Conservation (phyloP, 1,140 invertebrate species). For the Elymnias hypermnestra region DNA sequence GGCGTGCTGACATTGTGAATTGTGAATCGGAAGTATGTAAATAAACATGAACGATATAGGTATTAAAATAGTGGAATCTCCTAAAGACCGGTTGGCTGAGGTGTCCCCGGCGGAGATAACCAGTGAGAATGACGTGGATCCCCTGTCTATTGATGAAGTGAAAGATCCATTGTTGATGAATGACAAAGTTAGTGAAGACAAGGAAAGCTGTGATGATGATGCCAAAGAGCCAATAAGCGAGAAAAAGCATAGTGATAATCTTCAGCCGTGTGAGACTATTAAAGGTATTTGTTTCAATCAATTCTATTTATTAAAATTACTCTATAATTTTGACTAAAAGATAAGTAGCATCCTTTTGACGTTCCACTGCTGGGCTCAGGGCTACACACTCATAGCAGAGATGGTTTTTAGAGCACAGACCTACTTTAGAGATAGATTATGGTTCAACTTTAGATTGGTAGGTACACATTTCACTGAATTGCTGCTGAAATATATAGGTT, state of each 20-base stretch:
- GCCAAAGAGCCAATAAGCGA: slow-evolving; percentile 55
- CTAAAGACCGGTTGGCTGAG: slow-evolving; percentile 43
- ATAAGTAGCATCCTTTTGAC: too few species aligned
- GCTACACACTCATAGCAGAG: too few species aligned
- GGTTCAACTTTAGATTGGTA: too few species aligned
- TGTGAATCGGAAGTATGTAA: slow-evolving; percentile 69
- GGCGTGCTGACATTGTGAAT: slow-evolving; percentile 59
- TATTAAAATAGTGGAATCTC: slow-evolving; percentile 67
- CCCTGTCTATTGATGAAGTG: slow-evolving; percentile 51
- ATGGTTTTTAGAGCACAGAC: too few species aligned
- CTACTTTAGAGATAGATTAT: too few species aligned
- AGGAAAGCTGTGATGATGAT: slow-evolving; percentile 56
- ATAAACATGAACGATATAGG: slow-evolving; percentile 75
- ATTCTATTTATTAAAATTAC: too few species aligned
- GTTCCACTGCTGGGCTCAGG: too few species aligned
- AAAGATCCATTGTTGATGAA: slow-evolving; percentile 33
- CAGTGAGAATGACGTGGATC: slow-evolving; percentile 60
- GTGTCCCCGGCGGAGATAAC: slow-evolving; percentile 34
- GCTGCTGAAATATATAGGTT: too few species aligned
- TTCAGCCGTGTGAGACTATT: slow-evolving; percentile 11
- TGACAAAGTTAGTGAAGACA: slow-evolving; percentile 27
- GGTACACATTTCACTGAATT: too few species aligned
- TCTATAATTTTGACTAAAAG: too few species aligned
- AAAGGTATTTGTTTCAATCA: slow-evolving; percentile 17
- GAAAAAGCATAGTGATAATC: slow-evolving; percentile 13